Evolutionary conservation across 64 coral and sea anemone genomes (phyloP), one percentile per base, ranked within the genome.

Genomic region (Acropora yongei): DNA sequence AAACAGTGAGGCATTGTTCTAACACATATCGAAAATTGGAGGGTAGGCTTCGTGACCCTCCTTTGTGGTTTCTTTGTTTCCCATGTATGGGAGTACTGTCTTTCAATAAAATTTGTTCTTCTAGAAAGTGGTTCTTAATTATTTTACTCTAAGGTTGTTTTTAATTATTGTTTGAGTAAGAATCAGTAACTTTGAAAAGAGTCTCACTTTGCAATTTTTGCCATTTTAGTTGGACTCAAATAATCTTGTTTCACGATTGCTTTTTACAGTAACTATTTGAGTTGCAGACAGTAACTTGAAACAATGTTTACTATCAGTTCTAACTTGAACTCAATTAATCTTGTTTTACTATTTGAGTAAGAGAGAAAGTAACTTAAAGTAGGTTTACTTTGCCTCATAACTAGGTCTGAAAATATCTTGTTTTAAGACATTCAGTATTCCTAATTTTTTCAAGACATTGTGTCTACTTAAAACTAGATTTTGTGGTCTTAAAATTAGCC

Each of bases 391-490:
- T 72, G 68, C 68, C 68, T 72, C 30, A 72, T 72, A 72, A 72
- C 68, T 72, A 41, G 68, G 68, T 39, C 68, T 72, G n/a, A 72
- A 47, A 78, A 49, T 17, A 48, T 47, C 76, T 78, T 49, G 76
- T 49, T 78, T 78, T 14, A 78, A 78, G 76, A 46, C 44, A 72
- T 49, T 78, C 76, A 14, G 18, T 49, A 46, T 18, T 78, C 76
- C n/a, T 47, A 48, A 78, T 18, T 78, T 78, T 49, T 78, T 78
- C 30, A 47, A 47, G 14, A 78, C 42, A 78, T 78, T 50, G 46
- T 78, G 47, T 18, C 16, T 17, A 17, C 44, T 78, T 78, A 78
- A 78, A 78, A 78, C 76, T 49, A 78, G 76, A 18, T 78, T 78
- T 49, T n/a, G 2, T 78, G 44, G 13, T 78, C 45, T 78, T 78